These are phyloP conservation scores for Pogonus chalceus DNA, from an alignment of 1,140 invertebrate genomes.

Conservation along the genomic window DNA sequence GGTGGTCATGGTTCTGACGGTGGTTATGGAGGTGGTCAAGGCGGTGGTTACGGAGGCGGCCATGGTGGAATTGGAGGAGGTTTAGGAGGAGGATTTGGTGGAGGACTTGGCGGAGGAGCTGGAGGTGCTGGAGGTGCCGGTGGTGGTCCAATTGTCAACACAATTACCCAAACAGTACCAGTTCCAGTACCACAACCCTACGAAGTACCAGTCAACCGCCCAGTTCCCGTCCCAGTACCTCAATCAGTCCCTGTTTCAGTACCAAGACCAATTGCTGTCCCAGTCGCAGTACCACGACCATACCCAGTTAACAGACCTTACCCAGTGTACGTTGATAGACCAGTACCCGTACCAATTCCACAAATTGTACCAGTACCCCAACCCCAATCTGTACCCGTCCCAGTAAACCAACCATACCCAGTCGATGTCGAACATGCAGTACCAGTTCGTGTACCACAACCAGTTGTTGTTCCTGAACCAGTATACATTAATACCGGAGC, in stretches of 20 bases:
- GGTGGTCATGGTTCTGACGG: not conserved
- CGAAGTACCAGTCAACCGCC: not conserved
- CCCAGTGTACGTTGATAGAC: not conserved
- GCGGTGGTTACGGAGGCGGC: not conserved
- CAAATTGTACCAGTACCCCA: not conserved
- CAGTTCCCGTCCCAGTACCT: not conserved
- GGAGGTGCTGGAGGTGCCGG: not conserved
- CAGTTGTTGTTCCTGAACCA: not conserved
- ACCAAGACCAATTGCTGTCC: too few species aligned
- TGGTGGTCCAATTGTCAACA: not conserved
- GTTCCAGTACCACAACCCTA: not conserved
- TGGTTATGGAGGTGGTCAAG: not conserved
- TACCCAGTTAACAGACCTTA: not conserved
- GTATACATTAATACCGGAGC: not conserved
- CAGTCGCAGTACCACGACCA: not conserved
- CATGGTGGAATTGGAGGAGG: not conserved
- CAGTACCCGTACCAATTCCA: not conserved
- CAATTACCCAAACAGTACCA: not conserved
- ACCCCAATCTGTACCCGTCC: not conserved
- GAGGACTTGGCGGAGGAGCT: not conserved
- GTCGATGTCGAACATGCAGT: not conserved
- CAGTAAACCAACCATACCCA: not conserved
- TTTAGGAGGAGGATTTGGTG: not conserved
- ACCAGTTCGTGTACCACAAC: too few species aligned
- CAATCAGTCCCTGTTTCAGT: not conserved